Conservation (phyloP, 2,888 invertebrate species). For the Plutella xylostella region DNA sequence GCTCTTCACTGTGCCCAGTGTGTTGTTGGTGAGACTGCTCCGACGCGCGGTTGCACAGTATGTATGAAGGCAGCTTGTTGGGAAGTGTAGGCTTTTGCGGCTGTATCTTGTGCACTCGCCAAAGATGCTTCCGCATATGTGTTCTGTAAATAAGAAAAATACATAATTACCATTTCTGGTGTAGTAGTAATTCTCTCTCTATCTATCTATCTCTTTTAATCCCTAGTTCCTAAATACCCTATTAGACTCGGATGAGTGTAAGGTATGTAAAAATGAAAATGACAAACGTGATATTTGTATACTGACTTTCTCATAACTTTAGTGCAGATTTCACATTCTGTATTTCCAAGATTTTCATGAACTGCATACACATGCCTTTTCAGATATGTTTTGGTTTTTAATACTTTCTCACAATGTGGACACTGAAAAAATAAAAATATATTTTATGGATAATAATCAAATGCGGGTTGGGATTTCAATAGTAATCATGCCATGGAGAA, state of each 20-base stretch:
- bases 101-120: not conserved
- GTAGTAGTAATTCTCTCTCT: too few species aligned
- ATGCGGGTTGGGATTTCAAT: too few species aligned
- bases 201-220: too few species aligned
- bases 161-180: too few species aligned
- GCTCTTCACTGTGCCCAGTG: too few species aligned
- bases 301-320: not conserved
- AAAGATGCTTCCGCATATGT: not conserved
- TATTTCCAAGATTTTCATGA: not conserved
- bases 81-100: not conserved
- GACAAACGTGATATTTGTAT: too few species aligned
- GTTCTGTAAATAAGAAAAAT: too few species aligned
- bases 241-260: too few species aligned
- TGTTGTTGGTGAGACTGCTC: not conserved
- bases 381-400: not conserved
- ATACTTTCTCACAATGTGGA: not conserved
- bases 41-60: not conserved
- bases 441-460: too few species aligned
- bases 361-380: not conserved
- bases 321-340: not conserved
- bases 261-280: too few species aligned
- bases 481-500: too few species aligned
- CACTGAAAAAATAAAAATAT: not conserved
- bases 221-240: too few species aligned
- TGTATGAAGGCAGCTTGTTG: conserved; percentile 1